Percentiles rank a stretch among this genome's conserved stretches.
These are phyloP conservation scores for Acanthurus lineatus DNA, from an alignment of 2,797 vertebrate species.

Conservation along the genomic window DNA sequence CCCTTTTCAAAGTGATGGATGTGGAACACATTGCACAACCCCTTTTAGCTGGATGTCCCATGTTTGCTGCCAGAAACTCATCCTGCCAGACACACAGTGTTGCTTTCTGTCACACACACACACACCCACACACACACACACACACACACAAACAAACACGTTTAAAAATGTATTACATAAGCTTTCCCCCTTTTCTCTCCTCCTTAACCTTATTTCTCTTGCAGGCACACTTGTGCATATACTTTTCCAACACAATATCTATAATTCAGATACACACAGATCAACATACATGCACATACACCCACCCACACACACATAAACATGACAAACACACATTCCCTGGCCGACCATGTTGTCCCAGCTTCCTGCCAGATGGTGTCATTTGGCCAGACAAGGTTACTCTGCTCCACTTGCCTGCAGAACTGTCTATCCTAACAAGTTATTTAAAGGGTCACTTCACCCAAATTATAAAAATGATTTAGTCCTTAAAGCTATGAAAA, in stretches of 20 bases:
- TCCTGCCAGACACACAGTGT: conserved; percentile 20
- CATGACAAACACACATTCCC: conserved; percentile 14
- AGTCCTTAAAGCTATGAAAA: not conserved
- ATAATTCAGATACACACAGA: not conserved
- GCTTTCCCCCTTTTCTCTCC: not conserved
- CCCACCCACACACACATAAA: conserved; percentile 21
- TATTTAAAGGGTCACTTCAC: conserved; percentile 42
- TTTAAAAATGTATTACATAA: not conserved
- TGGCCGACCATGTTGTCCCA: conserved; percentile 60
- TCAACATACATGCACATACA: conserved; percentile 2
- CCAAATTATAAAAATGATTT: not conserved
- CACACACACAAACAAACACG: not conserved
- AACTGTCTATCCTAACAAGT: conserved; percentile 41
- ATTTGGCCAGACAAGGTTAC: conserved; percentile 71
- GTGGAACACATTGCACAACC: conserved; percentile 36
- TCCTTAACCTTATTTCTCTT: not conserved
- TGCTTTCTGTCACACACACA: conserved; percentile 1
- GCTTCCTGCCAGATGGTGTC: conserved; percentile 77
- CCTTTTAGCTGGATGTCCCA: conserved; percentile 18
- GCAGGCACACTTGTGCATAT: not conserved
- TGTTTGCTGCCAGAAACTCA: conserved; percentile 25
- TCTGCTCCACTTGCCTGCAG: conserved; percentile 48
- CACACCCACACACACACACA: not conserved
- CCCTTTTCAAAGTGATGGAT: conserved; percentile 32
- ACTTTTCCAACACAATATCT: not conserved